Base-by-base conservation (phyloP, 2,797 vertebrate genomes). In the Hapalemur alaotrensis region DNA sequence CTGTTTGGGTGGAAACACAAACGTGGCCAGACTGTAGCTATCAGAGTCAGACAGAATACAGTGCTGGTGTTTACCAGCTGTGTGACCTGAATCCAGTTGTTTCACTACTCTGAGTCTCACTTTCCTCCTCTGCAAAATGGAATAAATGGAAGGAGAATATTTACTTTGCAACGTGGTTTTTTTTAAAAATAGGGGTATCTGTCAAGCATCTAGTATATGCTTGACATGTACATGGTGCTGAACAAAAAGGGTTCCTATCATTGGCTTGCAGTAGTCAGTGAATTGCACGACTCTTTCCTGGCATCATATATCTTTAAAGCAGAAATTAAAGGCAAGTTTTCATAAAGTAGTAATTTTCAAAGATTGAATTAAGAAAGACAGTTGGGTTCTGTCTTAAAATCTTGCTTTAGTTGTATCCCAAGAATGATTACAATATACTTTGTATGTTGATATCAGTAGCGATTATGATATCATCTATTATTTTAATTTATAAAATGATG, bases 281-380 rank as follows among this genome's bases (percentile, higher is more conserved):
- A 46, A 28, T 43, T 72, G 13, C 30, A 7, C 78, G 43, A 63
- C 63, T n/a, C 61, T 82, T 84, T 65, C 41, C 59, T 50, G 6
- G 10, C 2, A 54, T 38, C 20, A 72, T 28, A 69, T 41, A 46
- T 2, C 18, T 50, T 91, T 73, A 52, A 78, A 87, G 48, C 54
- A 57, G 61, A 76, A 93, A 72, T 87, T n/a, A 93, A 82, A 91
- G 54, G 15, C 4, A 93, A 57, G 67, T 57, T 82, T 93, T 87
- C 46, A 35, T 50, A 35, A 78, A 91, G 18, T 35, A 91, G 54
- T 63, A 61, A 61, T 83, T 93, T 52, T 52, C 9, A 93, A 80
- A 83, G 32, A 52, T 38, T 59, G 25, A 93, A 78, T 82, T 82
- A 28, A 93, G 14, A 61, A 63, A 88, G 32, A 57, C 8, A 38